phyloP scores from a whole-genome alignment of 2,797 vertebrate genomes.

The Mus minutoides region DNA sequence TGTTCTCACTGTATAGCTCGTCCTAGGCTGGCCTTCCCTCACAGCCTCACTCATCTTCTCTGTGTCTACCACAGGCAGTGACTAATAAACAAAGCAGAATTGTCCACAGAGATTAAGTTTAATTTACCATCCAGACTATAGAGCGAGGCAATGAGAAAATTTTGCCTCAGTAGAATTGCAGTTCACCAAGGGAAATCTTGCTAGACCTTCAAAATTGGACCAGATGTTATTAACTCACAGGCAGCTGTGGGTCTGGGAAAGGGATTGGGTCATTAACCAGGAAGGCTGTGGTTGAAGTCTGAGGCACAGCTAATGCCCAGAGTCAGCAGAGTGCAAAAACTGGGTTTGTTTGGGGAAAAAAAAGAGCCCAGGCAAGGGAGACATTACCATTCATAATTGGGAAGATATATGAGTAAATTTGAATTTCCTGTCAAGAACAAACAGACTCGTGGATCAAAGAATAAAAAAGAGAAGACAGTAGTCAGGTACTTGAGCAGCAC shows the following conservation, averaged over 20 bases:
- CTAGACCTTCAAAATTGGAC: neutral
- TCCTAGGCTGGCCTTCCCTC: neutral
- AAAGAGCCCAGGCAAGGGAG: neutral
- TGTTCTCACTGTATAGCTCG: neutral
- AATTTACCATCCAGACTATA: neutral
- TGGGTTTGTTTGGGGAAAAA: neutral
- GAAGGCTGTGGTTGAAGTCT: neutral
- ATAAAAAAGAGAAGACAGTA: neutral
- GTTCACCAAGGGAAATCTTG: neutral
- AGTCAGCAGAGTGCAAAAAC: neutral
- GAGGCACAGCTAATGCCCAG: no score
- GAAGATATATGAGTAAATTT: neutral
- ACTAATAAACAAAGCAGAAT: neutral
- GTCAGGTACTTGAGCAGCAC: fast-evolving
- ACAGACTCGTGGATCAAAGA: neutral
- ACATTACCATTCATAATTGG: neutral
- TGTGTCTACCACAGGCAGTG: neutral
- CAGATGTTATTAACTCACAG: neutral
- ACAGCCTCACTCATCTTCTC: neutral
- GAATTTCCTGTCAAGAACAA: neutral
- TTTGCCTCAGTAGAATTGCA: neutral
- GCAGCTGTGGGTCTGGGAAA: neutral
- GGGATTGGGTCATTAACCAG: neutral
- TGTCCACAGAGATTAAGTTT: neutral
- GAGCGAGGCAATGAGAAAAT: neutral